These are phyloP conservation scores for Alaudala cheleensis DNA, from an alignment of 2,113 vertebrate species.

Conservation along the genomic window DNA sequence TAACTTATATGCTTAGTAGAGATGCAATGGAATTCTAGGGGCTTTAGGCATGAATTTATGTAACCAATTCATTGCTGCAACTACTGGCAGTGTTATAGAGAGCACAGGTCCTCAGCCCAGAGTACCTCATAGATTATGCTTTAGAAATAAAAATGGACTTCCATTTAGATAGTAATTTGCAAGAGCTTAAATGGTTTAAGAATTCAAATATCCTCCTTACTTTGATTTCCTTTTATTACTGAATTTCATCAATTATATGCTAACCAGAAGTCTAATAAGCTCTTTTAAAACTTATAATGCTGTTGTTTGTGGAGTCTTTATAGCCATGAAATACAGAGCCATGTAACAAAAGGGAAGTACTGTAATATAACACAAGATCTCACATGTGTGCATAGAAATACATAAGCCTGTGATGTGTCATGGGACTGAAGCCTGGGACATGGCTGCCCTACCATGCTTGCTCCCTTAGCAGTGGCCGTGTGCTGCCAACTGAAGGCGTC, in stretches of 20 bases:
- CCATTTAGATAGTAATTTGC: not conserved
- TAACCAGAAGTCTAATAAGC: not conserved
- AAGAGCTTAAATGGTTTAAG: not conserved
- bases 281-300: not conserved
- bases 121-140: not conserved
- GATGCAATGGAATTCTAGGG: fast-evolving
- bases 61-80: not conserved
- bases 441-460: fast-evolving
- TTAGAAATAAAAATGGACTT: not conserved
- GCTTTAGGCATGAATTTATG: not conserved
- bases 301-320: not conserved
- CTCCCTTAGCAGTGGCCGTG: not conserved
- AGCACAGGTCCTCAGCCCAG: not conserved
- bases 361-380: not conserved
- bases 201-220: not conserved
- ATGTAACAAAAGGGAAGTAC: not conserved
- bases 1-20: not conserved
- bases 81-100: not conserved
- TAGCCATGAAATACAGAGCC: not conserved
- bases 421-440: not conserved
- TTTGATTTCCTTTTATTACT: not conserved
- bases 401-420: not conserved
- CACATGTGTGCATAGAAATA: not conserved
- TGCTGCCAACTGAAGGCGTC: not conserved
- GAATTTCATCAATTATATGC: not conserved